Conservation (phyloP, 2,797 vertebrate genomes). For the Dermochelys coriacea region DNA sequence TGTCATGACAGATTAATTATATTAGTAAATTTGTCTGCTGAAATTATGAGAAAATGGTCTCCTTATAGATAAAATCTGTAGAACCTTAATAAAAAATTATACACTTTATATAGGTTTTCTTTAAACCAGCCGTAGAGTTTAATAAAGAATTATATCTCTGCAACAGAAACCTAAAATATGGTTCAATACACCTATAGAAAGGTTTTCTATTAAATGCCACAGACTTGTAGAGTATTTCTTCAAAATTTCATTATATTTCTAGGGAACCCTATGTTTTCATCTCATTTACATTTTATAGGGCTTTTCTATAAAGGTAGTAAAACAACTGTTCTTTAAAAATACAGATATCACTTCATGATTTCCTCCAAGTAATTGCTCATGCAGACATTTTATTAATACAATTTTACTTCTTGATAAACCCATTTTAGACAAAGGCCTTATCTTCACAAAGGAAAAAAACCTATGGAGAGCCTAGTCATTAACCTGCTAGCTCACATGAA, state of each 20-base stretch:
- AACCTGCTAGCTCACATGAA: not conserved
- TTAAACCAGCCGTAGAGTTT: not conserved
- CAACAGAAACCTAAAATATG: rapidly evolving
- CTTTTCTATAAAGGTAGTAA: not conserved
- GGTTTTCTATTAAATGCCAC: not conserved
- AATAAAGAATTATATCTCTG: not conserved
- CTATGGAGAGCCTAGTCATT: not conserved
- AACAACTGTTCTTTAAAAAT: not conserved
- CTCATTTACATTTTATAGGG: not conserved
- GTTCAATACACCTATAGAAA: not conserved
- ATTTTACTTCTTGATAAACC: not conserved
- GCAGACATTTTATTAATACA: not conserved
- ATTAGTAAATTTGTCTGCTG: not conserved
- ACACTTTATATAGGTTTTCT: not conserved
- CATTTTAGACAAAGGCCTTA: not conserved
- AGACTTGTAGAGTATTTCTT: not conserved
- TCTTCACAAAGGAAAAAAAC: not conserved
- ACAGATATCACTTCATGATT: not conserved
- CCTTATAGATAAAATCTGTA: too few species aligned
- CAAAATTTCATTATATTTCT: not conserved
- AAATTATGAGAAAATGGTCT: not conserved
- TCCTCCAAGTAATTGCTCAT: not conserved
- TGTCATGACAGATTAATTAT: not conserved
- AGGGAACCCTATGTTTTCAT: not conserved
- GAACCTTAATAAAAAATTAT: too few species aligned